Conservation (phyloP, 2,797 vertebrate species). For the Pseudotriccus pelzelni region DNA sequence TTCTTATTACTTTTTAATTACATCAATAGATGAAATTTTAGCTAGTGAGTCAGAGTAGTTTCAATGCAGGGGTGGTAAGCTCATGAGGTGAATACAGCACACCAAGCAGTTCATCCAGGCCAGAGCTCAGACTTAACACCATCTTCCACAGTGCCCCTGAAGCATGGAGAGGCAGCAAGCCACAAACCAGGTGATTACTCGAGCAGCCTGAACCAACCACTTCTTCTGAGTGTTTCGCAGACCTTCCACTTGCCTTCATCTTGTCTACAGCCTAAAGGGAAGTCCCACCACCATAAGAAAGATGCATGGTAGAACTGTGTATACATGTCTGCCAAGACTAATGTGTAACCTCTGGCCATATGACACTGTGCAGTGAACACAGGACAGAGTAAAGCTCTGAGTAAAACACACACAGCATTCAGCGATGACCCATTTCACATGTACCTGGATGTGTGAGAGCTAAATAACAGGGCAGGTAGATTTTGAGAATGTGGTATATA, state of each 20-base stretch:
- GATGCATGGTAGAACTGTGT: accelerated
- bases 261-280: neutral
- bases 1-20: neutral
- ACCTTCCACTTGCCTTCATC: neutral
- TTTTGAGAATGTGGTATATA: neutral
- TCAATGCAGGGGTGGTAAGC: neutral
- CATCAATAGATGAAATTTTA: slow-evolving; percentile 16
- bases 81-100: neutral
- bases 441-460: neutral
- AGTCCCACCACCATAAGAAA: neutral
- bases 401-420: accelerated
- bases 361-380: neutral
- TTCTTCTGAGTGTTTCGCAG: neutral
- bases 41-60: neutral
- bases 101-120: neutral
- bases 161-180: neutral
- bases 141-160: neutral
- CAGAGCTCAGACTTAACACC: neutral
- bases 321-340: neutral
- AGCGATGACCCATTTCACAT: neutral
- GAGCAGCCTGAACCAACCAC: neutral
- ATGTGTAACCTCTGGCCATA: neutral
- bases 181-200: neutral
- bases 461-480: neutral
- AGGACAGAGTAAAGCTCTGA: neutral